Evolutionary conservation across 2,797 vertebrate genomes (phyloP), one percentile per base, ranked within the genome.

Genomic region (Enteromius viviparus): DNA sequence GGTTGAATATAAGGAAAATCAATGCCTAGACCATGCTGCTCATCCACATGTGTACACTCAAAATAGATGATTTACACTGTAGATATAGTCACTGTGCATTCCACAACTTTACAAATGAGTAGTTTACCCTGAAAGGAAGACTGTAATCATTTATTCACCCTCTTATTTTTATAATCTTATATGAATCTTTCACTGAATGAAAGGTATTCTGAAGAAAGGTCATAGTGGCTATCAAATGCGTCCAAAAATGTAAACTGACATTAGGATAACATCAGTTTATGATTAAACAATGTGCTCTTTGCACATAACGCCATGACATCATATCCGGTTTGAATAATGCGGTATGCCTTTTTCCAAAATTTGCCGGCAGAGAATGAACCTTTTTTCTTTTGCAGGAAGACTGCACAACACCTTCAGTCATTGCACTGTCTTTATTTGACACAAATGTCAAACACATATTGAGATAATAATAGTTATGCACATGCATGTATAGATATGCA

Each of bases 1-100:
- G 3, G 23, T 37, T 80, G 37, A 47, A 80, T 60, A 45, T 60
- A 80, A 58, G 6, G 15, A 51, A 80, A 45, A 32, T 15, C 34
- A n/a, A 45, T 15, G 51, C 37, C 68, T 69, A 69, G 32, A 69
- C 64, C 1, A 6, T 70, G 51, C 71, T 51, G 49, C 34, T 42
- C 23, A 79, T 53, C 21, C 62, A 68, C 32, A 53, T 26, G 6
- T 34, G 2, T n/a, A n/a, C n/a, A n/a, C n/a, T 21, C 17, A 53
- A 53, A 53, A 53, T 21, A 7, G 19, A 55, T n/a, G 21, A 55
- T 53, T 55, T 53, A 53, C 21, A 55, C 21, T 55, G 53, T 21
- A 21, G 7, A 55, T 14, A 15, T 15, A 49, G 8, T 55, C 6
- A n/a, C 9, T 55, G 21, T 8, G 7, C 14, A 19, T 55, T 55